These are phyloP conservation scores for Axinella damicornis DNA, from an alignment of 37 sponge, comb jelly and placozoan genomes.

Conservation along the genomic window DNA sequence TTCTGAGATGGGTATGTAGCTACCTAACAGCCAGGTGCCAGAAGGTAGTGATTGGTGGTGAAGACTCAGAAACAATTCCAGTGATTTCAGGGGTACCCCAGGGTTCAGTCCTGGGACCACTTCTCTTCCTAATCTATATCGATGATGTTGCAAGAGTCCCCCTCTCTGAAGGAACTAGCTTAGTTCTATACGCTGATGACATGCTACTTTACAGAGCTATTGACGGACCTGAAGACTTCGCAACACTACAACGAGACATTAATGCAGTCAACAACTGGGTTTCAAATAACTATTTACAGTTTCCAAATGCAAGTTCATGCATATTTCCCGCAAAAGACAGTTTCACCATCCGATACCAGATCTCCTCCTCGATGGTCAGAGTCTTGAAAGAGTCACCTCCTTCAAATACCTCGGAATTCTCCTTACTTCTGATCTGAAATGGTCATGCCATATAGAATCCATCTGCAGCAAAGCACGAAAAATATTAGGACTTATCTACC, in stretches of 20 bases:
- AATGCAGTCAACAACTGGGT: not conserved
- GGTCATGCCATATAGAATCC: not conserved
- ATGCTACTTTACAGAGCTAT: not conserved
- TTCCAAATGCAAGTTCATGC: not conserved
- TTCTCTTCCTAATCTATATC: slow-evolving; percentile 21
- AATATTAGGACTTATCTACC: not conserved
- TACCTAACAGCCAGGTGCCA: not conserved
- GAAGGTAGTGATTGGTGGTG: not conserved
- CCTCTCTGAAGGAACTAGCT: not conserved
- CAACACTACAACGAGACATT: not conserved
- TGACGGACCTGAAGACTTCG: not conserved
- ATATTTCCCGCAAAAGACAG: no score
- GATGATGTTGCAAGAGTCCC: not conserved
- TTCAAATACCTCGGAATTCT: slow-evolving; percentile 3
- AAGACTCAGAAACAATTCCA: not conserved
- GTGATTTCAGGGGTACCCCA: no score
- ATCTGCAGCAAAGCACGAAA: not conserved
- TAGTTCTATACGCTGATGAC: slow-evolving; percentile 6
- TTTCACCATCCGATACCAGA: no score
- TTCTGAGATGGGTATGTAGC: not conserved
- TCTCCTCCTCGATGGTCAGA: no score
- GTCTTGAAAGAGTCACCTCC: not conserved
- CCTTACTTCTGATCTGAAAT: not conserved
- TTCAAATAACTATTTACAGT: not conserved
- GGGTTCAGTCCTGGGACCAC: slow-evolving; percentile 16